phyloP scores from a whole-genome alignment of 1,140 invertebrate genomes.

The Aphelinus certus region DNA sequence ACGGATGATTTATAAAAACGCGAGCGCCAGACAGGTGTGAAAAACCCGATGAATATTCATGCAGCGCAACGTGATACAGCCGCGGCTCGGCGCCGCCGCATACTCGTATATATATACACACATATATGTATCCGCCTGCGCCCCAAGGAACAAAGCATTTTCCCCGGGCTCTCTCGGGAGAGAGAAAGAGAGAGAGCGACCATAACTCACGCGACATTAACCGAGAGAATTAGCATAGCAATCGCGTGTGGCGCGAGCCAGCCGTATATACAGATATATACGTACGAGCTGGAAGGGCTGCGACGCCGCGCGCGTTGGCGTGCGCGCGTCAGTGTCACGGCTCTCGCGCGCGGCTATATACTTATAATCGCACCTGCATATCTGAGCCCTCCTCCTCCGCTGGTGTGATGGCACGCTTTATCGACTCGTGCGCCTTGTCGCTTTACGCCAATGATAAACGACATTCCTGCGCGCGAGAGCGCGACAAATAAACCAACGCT shows the following conservation, averaged over 20 bases:
- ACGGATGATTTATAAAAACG: too few species aligned
- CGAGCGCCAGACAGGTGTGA: too few species aligned
- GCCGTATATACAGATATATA: neutral
- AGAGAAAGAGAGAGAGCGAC: neutral
- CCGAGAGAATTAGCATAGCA: slow-evolving; percentile 19
- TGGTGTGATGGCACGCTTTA: slow-evolving; percentile 5
- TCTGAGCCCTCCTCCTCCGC: slow-evolving; percentile 16
- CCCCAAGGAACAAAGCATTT: too few species aligned
- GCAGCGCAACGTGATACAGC: too few species aligned
- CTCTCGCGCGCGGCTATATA: slow-evolving; percentile 13
- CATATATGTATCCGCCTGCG: too few species aligned
- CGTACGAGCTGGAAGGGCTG: neutral
- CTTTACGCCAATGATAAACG: slow-evolving; percentile 21
- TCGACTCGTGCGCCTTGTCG: neutral
- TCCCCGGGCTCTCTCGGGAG: neutral
- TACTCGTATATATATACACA: too few species aligned
- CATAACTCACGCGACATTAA: slow-evolving; percentile 21
- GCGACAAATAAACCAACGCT: slow-evolving; percentile 11
- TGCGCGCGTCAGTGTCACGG: neutral
- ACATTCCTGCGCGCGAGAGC: slow-evolving; percentile 21
- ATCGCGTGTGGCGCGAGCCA: neutral
- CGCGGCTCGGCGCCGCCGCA: too few species aligned
- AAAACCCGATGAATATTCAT: too few species aligned
- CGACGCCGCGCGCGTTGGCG: too few species aligned
- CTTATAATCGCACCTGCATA: slow-evolving; percentile 51